Conservation (phyloP, 2,113 vertebrate genomes). For the Platysternon megacephalum region DNA sequence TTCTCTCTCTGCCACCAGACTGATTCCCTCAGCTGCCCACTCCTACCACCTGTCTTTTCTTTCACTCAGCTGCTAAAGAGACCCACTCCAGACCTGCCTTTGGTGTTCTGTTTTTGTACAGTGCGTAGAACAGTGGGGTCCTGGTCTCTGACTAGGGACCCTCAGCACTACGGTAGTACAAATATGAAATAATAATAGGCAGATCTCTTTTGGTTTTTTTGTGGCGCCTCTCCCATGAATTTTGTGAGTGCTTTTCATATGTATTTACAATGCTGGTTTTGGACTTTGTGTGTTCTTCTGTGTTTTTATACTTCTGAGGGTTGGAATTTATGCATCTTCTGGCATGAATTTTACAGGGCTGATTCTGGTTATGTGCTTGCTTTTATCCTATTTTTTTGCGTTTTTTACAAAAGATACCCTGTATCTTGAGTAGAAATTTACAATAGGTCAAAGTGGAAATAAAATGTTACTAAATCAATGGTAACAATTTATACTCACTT, state of each 20-base stretch:
- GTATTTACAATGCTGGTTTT: background rate
- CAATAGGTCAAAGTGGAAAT: background rate
- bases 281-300: background rate
- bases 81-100: slow-evolving; percentile 37
- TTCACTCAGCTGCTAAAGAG: slow-evolving; percentile 60
- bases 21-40: slow-evolving; percentile 53
- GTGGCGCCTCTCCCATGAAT: slow-evolving; percentile 18
- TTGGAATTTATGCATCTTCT: background rate
- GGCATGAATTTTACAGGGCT: background rate
- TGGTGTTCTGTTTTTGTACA: background rate
- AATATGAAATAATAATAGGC: slow-evolving; percentile 7
- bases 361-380: background rate
- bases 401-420: background rate
- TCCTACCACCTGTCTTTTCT: slow-evolving; percentile 66
- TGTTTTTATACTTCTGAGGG: background rate
- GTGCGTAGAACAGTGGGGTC: background rate
- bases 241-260: slow-evolving; percentile 31
- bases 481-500: background rate
- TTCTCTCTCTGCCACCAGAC: slow-evolving; percentile 33
- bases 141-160: background rate
- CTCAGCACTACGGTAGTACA: background rate
- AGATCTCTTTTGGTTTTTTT: slow-evolving; percentile 67
- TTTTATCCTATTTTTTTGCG: background rate
- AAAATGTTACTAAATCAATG: background rate
- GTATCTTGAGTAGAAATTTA: slow-evolving; percentile 6